Conservation (phyloP, 35 echinoderm and acorn worm species). For the Lytechinus pictus region DNA sequence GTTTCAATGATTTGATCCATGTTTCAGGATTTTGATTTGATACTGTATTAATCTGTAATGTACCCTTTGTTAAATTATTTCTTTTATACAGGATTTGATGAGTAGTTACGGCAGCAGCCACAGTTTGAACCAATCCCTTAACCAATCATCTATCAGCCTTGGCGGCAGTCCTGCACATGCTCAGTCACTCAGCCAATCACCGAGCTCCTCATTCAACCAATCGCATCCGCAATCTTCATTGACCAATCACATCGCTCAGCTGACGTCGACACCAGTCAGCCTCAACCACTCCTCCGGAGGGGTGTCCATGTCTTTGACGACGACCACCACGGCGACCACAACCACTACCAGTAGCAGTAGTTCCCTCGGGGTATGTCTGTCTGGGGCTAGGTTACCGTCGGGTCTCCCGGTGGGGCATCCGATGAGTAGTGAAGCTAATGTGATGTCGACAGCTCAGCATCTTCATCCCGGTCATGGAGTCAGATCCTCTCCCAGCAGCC, state of each 20-base stretch:
- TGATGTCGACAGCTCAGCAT: conserved; percentile 8
- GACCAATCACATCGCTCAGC: conserved; percentile 44
- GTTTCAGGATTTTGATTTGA: not conserved
- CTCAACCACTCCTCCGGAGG: conserved; percentile 31
- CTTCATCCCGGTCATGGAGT: conserved; percentile 37
- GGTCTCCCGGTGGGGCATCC: not conserved
- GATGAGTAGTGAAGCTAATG: not conserved
- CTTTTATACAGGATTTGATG: not conserved
- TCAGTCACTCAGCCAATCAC: conserved; percentile 43
- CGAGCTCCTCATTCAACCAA: conserved; percentile 71
- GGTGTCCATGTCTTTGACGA: not conserved
- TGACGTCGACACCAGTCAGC: conserved; percentile 14
- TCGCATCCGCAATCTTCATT: not conserved
- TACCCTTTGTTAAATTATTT: not conserved
- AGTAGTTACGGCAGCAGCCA: conserved; percentile 64
- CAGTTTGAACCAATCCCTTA: conserved; percentile 47
- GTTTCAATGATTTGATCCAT: no score
- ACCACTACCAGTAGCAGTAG: not conserved
- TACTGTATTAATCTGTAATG: not conserved
- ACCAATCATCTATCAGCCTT: conserved; percentile 25
- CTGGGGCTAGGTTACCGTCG: not conserved
- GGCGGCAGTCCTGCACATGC: not conserved
- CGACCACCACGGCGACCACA: not conserved
- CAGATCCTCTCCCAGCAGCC: conserved; percentile 25
- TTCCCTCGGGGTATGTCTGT: not conserved